Conservation (phyloP, 2,888 invertebrate genomes). For the Malthinus flaveolus region DNA sequence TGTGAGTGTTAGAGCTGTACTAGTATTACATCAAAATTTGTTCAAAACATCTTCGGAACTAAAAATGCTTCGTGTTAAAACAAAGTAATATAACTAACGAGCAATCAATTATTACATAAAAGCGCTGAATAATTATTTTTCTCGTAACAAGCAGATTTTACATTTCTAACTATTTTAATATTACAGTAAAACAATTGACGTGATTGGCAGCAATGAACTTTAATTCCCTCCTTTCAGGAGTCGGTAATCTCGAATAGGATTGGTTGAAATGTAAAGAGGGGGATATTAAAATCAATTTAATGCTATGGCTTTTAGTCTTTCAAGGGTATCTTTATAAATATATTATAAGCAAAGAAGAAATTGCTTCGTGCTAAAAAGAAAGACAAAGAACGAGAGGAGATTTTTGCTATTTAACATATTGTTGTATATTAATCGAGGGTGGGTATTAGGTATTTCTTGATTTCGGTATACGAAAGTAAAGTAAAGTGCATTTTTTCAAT, state of each 20-base stretch:
- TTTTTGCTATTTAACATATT: slow-evolving; percentile 14
- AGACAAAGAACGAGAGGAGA: slow-evolving; percentile 16
- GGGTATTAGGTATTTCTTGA: no score
- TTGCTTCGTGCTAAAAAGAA: slow-evolving; percentile 10
- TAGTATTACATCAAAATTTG: no score
- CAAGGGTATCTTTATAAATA: slow-evolving; percentile 20
- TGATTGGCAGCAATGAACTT: slow-evolving; percentile 52
- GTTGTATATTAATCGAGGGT: no score
- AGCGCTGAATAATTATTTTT: slow-evolving; percentile 47
- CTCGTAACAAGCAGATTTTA: slow-evolving; percentile 24
- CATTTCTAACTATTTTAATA: slow-evolving; percentile 23
- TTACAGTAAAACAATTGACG: slow-evolving; percentile 31
- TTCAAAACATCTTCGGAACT: no score
- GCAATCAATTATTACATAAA: slow-evolving; percentile 47
- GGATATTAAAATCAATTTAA: slow-evolving; percentile 58
- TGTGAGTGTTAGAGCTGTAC: no score
- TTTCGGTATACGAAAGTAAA: not conserved
- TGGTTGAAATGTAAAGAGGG: slow-evolving; percentile 48
- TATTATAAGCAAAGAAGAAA: slow-evolving; percentile 21
- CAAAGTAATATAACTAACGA: slow-evolving; percentile 43
- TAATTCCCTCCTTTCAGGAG: slow-evolving; percentile 49
- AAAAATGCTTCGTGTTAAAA: slow-evolving; percentile 36
- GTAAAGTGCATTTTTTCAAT: no score
- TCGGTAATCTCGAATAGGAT: slow-evolving; percentile 49
- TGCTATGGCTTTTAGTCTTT: slow-evolving; percentile 45